Evolutionary conservation across 2,113 vertebrate species (phyloP), one percentile per base, ranked within the genome.

Genomic region (Corythornis vintsioides): DNA sequence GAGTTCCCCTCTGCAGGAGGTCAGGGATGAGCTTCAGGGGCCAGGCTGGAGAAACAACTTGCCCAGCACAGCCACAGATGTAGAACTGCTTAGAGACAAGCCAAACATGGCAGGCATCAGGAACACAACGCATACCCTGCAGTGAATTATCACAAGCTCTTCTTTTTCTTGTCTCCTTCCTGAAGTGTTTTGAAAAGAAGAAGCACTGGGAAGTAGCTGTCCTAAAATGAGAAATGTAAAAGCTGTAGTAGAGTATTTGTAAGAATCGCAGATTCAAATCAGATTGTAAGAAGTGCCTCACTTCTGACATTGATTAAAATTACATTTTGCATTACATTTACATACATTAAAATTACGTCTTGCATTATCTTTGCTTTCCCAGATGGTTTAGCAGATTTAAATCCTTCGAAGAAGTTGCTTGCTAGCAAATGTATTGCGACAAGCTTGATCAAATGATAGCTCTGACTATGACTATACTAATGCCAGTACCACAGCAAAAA

Each of bases 311-410:
- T 42, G 45, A 84, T 93, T 90, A 84, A 92, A 91, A 90, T 83
- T 88, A 55, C 47, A 74, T 83, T 92, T 93, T 86, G 52, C 55
- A 76, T 77, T 95, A 55, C 10, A 87, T 91, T 87, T 93, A 50
- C 63, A 73, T 92, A 88, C 33, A 88, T 88, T 85, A 91, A 89
- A 94, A 88, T 66, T 91, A 74, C 38, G 66, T 80, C 89, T 82
- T 91, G 31, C 42, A 55, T 92, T 77, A 83, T 86, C 60, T 89
- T 60, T 83, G 40, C 56, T 89, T 85, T 77, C 28, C 64, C 56
- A 91, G 87, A 80, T 86, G 82, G 60, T 83, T 94, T 91, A 94
- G 69, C 60, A 92, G 64, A 89, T 86, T 80, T 91, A 80, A 90
- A 73, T 40, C 57, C 85, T 77, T 86, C 76, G 66, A 50, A 84